Evolutionary conservation across 35 echinoderm and acorn worm species (phyloP).

Genomic region (Chiridota heheva): DNA sequence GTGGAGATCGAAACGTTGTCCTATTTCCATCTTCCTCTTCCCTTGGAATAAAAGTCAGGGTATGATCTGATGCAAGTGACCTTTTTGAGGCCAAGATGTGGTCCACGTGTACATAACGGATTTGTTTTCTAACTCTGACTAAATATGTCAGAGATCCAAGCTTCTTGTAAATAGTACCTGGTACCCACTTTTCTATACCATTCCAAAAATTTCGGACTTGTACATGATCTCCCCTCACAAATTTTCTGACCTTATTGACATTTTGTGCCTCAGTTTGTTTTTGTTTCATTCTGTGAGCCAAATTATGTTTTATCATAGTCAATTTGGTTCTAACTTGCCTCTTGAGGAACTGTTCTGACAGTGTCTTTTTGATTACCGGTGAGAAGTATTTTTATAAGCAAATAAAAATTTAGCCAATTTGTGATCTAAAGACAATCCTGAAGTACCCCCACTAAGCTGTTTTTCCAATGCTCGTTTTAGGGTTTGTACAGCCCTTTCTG

Average conservation of each 20-base stretch:
- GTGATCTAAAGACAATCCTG: background rate
- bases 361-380: background rate
- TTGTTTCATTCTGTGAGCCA: no score
- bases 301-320: no score
- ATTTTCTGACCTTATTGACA: background rate
- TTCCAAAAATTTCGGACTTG: background rate
- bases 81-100: no score
- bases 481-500: constrained; percentile 10
- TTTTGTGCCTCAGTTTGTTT: no score
- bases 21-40: no score
- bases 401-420: constrained; percentile 30
- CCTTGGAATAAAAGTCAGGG: no score
- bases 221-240: background rate
- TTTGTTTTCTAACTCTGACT: no score
- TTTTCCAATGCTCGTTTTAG: constrained; percentile 16
- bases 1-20: no score
- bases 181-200: constrained; percentile 10
- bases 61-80: no score
- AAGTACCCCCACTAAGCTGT: background rate
- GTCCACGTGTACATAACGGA: no score
- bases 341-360: background rate
- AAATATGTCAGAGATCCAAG: constrained; percentile 30
- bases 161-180: constrained; percentile 23
- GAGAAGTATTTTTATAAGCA: constrained; percentile 11
- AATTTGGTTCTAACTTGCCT: background rate